Base-by-base conservation (phyloP, 2,113 vertebrate genomes). In the Neotoma lepida region DNA sequence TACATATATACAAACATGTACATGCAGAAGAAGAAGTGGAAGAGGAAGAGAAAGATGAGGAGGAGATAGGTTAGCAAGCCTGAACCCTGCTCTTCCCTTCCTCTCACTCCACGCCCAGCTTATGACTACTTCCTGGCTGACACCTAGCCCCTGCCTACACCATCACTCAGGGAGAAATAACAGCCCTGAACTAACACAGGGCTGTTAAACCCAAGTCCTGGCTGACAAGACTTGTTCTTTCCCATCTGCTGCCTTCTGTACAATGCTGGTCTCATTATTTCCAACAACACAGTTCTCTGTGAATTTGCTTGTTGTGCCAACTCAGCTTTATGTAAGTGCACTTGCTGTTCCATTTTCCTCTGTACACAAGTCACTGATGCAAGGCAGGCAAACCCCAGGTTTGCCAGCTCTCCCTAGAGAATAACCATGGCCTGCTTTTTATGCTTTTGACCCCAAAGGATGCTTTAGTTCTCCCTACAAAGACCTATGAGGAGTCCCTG, bases 291-390 rank as follows among this genome's bases (percentile, higher is more conserved):
- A 4, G 44, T 80, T 84, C 84, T 94, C 93, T 91, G 82, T 81
- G 88, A 95, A 95, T 86, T 28, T 87, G 84, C 91, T 77, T 71
- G 73, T 68, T 22, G 0, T 68, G 80, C 80, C 93, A 95, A 51
- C 49, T 94, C 88, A 88, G 90, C 88, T 94, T 96, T 94, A 89
- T 41, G 64, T 81, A 89, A 94, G 76, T 87, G 56, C 30, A 18
- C 49, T 90, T 90, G 74, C 90, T 89, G 8, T 87, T 93, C 92
- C 84, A 89, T 94, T 93, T 96, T 81, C 82, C n/a, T 78, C 85
- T 80, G 80, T 66, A 39, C 14, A 77, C 85, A 91, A 88, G 92
- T 89, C 93, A 94, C 87, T 35, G 85, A 87, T 26, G 39, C 44
- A 46, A 81, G n/a, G 33, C 84, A 94, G 92, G n/a, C 14, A 86